Percentiles rank a stretch among this genome's conserved stretches.
These are phyloP conservation scores for Limenitis camilla DNA, from an alignment of 2,888 invertebrate genomes.

Conservation along the genomic window DNA sequence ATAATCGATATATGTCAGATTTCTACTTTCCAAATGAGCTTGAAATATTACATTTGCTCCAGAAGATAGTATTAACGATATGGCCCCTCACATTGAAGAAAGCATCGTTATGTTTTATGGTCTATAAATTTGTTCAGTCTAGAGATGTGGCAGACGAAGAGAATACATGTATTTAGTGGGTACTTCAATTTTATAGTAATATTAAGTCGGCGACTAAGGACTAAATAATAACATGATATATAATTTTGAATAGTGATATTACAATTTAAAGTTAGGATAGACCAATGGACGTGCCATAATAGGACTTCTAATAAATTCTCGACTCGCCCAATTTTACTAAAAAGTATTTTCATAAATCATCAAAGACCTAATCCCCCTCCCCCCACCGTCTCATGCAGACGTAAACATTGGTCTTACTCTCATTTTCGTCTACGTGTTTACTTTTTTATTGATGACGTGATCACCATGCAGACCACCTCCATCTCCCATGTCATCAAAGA, in stretches of 20 bases:
- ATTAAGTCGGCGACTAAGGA: background rate
- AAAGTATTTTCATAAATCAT: too few species aligned
- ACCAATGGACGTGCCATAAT: too few species aligned
- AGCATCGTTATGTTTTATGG: slow-evolving; percentile 21
- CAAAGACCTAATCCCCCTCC: too few species aligned
- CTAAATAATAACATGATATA: background rate
- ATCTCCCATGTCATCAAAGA: too few species aligned
- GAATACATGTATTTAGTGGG: background rate
- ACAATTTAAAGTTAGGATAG: too few species aligned
- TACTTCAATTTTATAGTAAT: slow-evolving; percentile 1
- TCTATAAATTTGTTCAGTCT: slow-evolving; percentile 18
- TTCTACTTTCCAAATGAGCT: slow-evolving; percentile 45
- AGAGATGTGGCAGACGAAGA: slow-evolving; percentile 5
- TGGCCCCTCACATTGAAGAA: slow-evolving; percentile 19
- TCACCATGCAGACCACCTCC: too few species aligned
- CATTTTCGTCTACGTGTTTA: too few species aligned
- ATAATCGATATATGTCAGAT: slow-evolving; percentile 31
- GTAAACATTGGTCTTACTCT: too few species aligned
- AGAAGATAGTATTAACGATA: slow-evolving; percentile 21
- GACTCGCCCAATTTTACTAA: too few species aligned
- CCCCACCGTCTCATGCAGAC: too few species aligned
- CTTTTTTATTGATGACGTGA: background rate
- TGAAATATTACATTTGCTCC: slow-evolving; percentile 23
- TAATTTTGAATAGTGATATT: background rate
- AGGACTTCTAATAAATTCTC: too few species aligned